Evolutionary conservation across 2,797 vertebrate genomes (phyloP), one percentile per base, ranked within the genome.

Genomic region (Antrozous pallidus): DNA sequence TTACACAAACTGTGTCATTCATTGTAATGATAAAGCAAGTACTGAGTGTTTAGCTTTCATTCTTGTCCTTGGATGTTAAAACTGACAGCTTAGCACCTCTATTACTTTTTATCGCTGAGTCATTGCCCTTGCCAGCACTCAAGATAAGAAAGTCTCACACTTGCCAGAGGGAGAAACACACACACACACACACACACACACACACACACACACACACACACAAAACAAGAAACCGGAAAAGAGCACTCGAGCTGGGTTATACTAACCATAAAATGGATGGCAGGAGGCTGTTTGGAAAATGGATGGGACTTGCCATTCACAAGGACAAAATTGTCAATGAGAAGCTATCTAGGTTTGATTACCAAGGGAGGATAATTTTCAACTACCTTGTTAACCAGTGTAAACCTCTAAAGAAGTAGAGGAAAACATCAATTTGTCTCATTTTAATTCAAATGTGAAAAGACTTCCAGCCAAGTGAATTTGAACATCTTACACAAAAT

Each of bases 111-210:
- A 96, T 90, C 87, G 65, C 49, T 92, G 97, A 98, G 98, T 96
- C 93, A 91, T 90, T 94, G 94, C 88, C 96, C 93, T 98, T 98
- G 97, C 96, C 97, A 98, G 97, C 94, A 96, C 94, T 97, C 87
- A 91, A 97, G 97, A 96, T 97, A 98, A 98, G 95, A 95, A 90
- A 97, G 95, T 94, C 92, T 98, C 88, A 77, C 94, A 97, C 97
- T 96, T 97, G 96, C 90, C 94, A 96, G 84, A 71, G 31, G 31
- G n/a, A 85, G 73, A 56, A 28, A 26, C 47, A 49, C 47, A 49
- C 14, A 49, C 42, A 42, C 42, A 42, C 42, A 42, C 42, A 42
- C 42, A 42, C 42, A 42, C 42, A 42, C 42, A 42, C 42, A 42
- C 42, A 42, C 42, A 42, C 42, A 42, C 42, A 42, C 42, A 47